Conservation (phyloP, 2,113 vertebrate genomes). For the Ceratotherium simum region DNA sequence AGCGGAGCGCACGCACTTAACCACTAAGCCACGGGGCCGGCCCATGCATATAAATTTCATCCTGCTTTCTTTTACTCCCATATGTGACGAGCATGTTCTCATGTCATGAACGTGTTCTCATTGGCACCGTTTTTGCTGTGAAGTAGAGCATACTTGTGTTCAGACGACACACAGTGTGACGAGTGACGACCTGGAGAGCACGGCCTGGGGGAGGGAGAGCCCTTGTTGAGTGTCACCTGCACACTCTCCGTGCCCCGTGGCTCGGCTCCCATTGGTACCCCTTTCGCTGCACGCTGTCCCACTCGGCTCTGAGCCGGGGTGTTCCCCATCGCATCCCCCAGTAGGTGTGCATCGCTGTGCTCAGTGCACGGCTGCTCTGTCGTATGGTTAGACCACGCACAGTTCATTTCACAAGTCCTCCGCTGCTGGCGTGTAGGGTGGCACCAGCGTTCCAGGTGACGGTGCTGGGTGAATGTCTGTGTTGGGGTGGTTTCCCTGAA, state of each 20-base stretch:
- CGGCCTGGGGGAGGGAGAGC: fast-evolving
- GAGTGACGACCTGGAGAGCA: not conserved
- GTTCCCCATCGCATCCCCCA: not conserved
- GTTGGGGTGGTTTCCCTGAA: too few relatives aligned
- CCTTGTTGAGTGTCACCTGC: not conserved
- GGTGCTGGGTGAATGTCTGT: too few relatives aligned
- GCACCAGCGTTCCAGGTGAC: not conserved
- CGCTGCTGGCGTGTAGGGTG: not conserved
- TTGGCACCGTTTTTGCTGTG: not conserved
- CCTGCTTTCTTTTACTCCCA: not conserved
- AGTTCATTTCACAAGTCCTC: not conserved
- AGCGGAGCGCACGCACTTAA: too few relatives aligned
- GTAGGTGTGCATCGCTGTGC: not conserved
- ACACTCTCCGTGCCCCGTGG: fast-evolving
- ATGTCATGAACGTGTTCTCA: not conserved
- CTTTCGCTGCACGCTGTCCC: fast-evolving
- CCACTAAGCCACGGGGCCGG: too few relatives aligned
- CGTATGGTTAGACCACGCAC: not conserved
- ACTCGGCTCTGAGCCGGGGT: fast-evolving
- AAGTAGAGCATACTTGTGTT: not conserved
- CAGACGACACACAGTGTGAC: not conserved
- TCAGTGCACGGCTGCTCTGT: fast-evolving
- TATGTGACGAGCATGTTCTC: not conserved
- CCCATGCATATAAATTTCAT: not conserved
- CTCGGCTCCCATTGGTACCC: fast-evolving